A percentile compares a stretch with the other conserved stretches of the same genome.
Evolutionary conservation across 2,797 vertebrate genomes (phyloP).

Genomic region (Poeciliopsis paucimaculata): DNA sequence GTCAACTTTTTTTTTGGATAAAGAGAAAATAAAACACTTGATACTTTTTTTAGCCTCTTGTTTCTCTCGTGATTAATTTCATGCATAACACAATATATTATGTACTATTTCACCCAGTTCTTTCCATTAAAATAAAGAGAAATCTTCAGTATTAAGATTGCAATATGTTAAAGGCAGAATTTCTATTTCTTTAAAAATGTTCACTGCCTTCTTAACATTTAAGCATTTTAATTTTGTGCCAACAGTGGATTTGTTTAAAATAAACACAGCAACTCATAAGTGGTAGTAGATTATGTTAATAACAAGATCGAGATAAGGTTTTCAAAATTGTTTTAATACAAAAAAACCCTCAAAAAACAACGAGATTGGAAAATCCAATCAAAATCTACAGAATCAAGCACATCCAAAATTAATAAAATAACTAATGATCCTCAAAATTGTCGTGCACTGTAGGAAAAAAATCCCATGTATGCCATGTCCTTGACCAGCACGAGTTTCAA

Average conservation of each 20-base stretch:
- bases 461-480: background rate
- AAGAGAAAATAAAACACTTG: slow-evolving; percentile 57
- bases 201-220: background rate
- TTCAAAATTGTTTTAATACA: slow-evolving; percentile 4
- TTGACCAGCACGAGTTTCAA: background rate
- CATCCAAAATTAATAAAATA: background rate
- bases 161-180: background rate
- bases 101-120: background rate
- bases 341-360: background rate
- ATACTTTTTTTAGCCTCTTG: slow-evolving; percentile 47
- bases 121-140: background rate
- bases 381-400: background rate
- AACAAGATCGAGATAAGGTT: background rate
- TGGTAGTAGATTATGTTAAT: background rate
- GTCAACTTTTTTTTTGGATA: slow-evolving; percentile 58
- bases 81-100: background rate
- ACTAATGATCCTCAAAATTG: background rate
- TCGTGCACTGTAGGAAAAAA: background rate
- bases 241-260: background rate
- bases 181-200: background rate
- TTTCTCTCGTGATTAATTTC: slow-evolving; percentile 27
- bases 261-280: background rate
- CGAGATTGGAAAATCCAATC: background rate
- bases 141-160: background rate
- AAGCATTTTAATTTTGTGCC: background rate